Percentiles rank a stretch among this genome's conserved stretches.
These are phyloP conservation scores for Cynoglossus semilaevis DNA, from an alignment of 2,113 vertebrate species.

Conservation along the genomic window DNA sequence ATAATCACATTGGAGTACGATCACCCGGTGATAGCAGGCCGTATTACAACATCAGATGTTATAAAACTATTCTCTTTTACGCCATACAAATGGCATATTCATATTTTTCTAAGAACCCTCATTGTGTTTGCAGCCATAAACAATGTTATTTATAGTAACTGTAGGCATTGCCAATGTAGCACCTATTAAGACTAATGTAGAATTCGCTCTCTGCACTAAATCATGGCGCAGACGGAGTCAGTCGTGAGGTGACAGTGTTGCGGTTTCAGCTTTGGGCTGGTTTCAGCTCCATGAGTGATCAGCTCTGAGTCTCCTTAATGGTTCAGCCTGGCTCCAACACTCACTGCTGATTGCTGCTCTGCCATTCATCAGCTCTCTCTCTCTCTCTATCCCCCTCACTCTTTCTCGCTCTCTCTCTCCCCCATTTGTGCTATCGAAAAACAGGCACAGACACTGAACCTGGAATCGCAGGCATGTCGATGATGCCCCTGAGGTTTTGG, in stretches of 20 bases:
- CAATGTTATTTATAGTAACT: not conserved
- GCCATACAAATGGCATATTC: not conserved
- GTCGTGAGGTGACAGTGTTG: constrained; percentile 3
- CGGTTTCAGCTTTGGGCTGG: constrained; percentile 23
- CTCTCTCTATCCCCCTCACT: not conserved
- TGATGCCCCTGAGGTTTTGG: constrained; percentile 46
- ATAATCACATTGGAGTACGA: too few species aligned
- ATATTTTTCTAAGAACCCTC: not conserved
- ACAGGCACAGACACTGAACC: constrained; percentile 13
- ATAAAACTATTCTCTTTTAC: too few species aligned
- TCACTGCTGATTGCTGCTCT: constrained; percentile 31
- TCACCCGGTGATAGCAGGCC: too few species aligned
- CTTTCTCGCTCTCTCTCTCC: constrained; percentile 13
- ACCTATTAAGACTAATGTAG: not conserved
- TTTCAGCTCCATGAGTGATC: constrained; percentile 24
- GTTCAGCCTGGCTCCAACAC: constrained; percentile 15
- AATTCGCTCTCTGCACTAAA: constrained; percentile 2
- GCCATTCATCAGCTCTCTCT: constrained; percentile 34
- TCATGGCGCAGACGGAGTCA: not conserved
- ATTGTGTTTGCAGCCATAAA: not conserved
- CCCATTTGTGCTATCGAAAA: constrained; percentile 21
- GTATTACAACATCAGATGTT: too few species aligned
- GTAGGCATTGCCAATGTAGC: not conserved
- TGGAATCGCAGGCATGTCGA: constrained; percentile 40
- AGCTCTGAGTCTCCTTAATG: constrained; percentile 21